Conservation (phyloP, 2,888 invertebrate genomes). For the Cinara cedri region DNA sequence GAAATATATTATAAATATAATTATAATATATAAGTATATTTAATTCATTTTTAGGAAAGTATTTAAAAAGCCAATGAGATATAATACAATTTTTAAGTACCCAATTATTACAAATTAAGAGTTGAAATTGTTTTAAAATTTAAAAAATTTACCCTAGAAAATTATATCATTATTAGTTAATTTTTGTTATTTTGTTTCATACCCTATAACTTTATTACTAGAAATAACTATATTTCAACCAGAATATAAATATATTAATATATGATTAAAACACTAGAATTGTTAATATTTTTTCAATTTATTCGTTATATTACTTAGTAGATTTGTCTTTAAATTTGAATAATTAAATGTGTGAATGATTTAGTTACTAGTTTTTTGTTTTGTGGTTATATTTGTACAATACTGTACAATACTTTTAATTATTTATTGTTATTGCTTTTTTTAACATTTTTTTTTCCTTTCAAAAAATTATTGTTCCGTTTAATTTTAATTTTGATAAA, state of each 20-base stretch:
- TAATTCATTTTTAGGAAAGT: not conserved
- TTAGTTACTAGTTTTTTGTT: constrained; percentile 25
- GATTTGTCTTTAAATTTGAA: not conserved
- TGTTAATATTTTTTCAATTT: not conserved
- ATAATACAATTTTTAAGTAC: too few species aligned
- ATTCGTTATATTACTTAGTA: not conserved
- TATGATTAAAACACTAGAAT: not conserved
- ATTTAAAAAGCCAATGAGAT: too few species aligned
- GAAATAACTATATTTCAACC: not conserved
- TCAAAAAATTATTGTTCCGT: not conserved
- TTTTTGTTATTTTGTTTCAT: not conserved
- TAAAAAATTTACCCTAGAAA: not conserved
- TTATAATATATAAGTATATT: not conserved
- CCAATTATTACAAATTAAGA: too few species aligned
- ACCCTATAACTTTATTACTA: not conserved
- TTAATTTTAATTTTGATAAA: not conserved
- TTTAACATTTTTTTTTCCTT: not conserved
- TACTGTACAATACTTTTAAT: not conserved
- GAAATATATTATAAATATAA: not conserved
- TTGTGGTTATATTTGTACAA: not conserved
- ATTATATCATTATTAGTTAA: not conserved
- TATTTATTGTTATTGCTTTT: constrained; percentile 8
- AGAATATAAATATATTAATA: not conserved
- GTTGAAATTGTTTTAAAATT: not conserved
- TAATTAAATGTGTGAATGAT: constrained; percentile 22